These are phyloP conservation scores for Ceratothoa steindachneri DNA, from an alignment of 2,888 invertebrate genomes.

Conservation along the genomic window DNA sequence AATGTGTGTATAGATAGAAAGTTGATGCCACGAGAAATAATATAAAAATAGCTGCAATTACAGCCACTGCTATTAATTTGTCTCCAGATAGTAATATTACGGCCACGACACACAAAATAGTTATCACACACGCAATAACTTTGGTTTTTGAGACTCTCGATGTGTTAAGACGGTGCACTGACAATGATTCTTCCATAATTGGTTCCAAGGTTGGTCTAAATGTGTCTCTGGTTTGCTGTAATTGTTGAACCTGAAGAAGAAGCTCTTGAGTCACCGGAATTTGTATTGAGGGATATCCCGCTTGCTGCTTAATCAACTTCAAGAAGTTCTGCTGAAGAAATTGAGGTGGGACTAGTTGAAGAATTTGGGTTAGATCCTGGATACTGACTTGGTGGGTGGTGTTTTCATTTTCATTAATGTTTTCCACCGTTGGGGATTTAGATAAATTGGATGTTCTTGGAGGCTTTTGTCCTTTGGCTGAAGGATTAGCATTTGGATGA, in stretches of 20 bases:
- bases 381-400: neutral
- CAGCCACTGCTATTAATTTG: neutral
- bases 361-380: neutral
- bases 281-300: neutral
- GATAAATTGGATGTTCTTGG: neutral
- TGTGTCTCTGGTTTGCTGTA: neutral
- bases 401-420: neutral
- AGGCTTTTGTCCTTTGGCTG: neutral
- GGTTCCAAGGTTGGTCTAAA: neutral
- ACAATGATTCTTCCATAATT: neutral
- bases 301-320: neutral
- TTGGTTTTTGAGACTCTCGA: neutral
- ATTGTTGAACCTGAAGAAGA: neutral
- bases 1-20: neutral
- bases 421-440: neutral
- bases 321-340: neutral
- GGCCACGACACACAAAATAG: neutral
- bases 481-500: neutral
- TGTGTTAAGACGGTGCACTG: neutral
- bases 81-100: neutral
- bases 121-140: neutral
- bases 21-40: neutral
- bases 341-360: neutral
- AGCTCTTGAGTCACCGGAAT: neutral
- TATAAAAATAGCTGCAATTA: neutral